phyloP scores from a whole-genome alignment of 2,113 vertebrate genomes.

The Collichthys lucidus region DNA sequence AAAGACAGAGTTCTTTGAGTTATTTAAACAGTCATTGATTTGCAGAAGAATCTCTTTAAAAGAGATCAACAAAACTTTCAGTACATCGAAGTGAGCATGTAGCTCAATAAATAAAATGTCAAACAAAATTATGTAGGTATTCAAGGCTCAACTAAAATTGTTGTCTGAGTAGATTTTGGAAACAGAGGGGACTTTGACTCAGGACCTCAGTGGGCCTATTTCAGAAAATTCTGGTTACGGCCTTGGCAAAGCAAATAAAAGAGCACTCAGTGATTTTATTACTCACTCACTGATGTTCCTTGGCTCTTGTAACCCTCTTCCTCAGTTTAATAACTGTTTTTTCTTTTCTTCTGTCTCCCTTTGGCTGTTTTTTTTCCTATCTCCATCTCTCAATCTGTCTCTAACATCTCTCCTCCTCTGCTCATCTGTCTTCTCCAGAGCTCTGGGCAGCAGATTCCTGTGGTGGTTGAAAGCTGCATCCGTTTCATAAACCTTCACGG shows the following conservation, averaged over 20 bases:
- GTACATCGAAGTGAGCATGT: no score
- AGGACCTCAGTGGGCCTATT: neutral
- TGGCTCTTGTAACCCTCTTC: neutral
- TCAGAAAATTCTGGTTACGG: neutral
- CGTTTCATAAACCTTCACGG: constrained; percentile 91
- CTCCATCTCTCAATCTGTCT: neutral
- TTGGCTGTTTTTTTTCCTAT: neutral
- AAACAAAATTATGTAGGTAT: no score
- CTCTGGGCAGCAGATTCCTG: constrained; percentile 85
- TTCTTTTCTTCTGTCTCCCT: neutral
- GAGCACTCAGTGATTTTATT: neutral
- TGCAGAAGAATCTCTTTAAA: no score
- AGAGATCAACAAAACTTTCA: no score
- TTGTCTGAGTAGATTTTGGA: neutral
- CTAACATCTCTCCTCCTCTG: neutral
- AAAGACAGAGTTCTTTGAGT: no score
- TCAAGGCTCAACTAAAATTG: neutral
- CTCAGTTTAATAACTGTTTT: constrained; percentile 3
- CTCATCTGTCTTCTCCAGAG: constrained; percentile 69
- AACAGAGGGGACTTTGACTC: neutral
- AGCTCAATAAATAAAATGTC: no score
- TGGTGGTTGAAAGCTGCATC: constrained; percentile 90
- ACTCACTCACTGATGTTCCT: neutral
- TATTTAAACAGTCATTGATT: no score
- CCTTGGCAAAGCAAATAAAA: neutral